Conservation (phyloP, 2,797 vertebrate species). For the Crotalus adamanteus region DNA sequence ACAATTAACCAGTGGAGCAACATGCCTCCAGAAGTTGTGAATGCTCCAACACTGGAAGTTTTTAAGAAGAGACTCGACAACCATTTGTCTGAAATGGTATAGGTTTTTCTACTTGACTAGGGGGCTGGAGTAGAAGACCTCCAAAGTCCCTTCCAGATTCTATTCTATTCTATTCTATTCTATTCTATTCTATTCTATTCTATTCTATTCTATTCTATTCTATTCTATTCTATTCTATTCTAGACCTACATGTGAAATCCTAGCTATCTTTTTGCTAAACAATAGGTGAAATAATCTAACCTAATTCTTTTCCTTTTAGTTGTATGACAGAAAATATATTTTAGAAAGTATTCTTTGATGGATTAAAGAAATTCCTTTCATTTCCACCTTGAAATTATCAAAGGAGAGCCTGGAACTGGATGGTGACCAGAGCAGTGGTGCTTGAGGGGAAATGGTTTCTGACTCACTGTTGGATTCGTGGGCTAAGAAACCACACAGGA, state of each 20-base stretch:
- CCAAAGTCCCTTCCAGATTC: no score
- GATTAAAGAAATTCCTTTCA: background rate
- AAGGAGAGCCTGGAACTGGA: background rate
- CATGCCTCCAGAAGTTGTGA: no score
- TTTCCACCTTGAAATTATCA: background rate
- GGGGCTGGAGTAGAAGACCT: no score
- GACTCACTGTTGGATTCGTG: conserved; percentile 22
- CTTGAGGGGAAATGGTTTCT: conserved; percentile 33
- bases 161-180: no score
- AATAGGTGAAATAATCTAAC: background rate
- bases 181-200: no score
- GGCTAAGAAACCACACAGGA: conserved; percentile 23
- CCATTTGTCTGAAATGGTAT: no score
- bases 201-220: no score
- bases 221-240: no score
- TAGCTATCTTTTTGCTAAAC: background rate
- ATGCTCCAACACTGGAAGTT: no score
- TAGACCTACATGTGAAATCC: background rate
- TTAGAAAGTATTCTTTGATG: background rate
- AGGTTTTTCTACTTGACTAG: no score
- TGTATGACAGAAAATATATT: background rate
- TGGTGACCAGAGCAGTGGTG: conserved; percentile 3
- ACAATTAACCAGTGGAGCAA: no score
- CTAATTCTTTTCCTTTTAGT: background rate
- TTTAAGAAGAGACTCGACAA: no score